These are phyloP conservation scores for Pomacea canaliculata DNA, from an alignment of 2,888 invertebrate genomes.

Conservation along the genomic window DNA sequence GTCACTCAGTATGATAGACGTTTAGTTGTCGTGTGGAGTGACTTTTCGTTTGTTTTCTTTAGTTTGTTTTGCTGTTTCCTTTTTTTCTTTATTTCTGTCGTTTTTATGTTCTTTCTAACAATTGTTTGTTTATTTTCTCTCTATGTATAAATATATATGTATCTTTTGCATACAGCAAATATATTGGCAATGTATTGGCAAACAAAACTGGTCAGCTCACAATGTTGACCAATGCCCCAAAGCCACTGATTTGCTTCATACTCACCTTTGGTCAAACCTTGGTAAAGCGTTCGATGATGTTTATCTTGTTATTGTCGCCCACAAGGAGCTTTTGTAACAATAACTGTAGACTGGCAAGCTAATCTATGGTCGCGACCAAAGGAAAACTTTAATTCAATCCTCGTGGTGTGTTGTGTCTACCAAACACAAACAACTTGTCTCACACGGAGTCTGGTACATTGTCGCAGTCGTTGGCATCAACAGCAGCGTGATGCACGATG, in stretches of 20 bases:
- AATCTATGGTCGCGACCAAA: neutral
- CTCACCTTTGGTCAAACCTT: no score
- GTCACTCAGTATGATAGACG: no score
- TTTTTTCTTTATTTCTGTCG: neutral
- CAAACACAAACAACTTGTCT: neutral
- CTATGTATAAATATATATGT: neutral
- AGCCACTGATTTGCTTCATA: no score
- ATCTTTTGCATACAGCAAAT: no score
- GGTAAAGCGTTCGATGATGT: no score
- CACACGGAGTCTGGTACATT: slow-evolving; percentile 4
- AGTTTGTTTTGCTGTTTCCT: neutral
- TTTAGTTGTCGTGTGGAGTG: no score
- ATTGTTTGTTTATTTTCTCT: slow-evolving; percentile 1
- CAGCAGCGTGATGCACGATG: neutral
- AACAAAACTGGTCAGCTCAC: no score
- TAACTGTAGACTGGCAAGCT: no score
- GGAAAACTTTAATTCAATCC: neutral
- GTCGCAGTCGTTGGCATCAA: neutral
- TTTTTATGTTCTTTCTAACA: neutral
- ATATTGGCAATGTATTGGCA: no score
- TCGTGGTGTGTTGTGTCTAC: neutral
- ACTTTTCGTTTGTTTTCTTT: neutral
- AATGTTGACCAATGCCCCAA: no score
- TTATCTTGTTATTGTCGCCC: no score
- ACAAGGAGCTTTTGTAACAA: no score